phyloP scores from a whole-genome alignment of 2,888 invertebrate species.

The Terebella lapidaria region DNA sequence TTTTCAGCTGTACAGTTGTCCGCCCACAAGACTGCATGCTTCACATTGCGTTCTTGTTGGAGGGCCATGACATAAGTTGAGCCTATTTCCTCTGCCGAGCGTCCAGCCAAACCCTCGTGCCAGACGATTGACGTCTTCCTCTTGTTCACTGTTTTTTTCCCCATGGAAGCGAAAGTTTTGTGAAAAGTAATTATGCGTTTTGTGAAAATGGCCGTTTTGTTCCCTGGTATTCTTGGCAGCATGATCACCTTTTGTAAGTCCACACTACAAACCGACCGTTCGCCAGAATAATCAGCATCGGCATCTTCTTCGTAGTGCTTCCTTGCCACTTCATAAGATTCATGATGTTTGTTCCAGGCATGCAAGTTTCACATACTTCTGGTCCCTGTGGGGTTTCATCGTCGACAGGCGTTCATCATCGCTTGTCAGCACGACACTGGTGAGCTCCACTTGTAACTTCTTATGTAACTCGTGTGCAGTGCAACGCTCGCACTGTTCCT shows the following conservation, averaged over 20 bases:
- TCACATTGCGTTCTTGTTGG: not conserved
- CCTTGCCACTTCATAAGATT: too few species aligned
- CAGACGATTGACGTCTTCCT: not conserved
- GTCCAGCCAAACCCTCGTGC: not conserved
- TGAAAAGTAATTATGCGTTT: constrained; percentile 11
- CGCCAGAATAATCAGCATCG: not conserved
- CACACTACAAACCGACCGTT: constrained; percentile 10
- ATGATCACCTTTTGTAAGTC: constrained; percentile 22
- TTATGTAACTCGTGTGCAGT: too few species aligned
- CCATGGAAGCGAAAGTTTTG: constrained; percentile 15
- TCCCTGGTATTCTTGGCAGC: constrained; percentile 13
- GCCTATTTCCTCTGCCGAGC: not conserved
- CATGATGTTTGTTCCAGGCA: too few species aligned
- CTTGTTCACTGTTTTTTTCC: too few species aligned
- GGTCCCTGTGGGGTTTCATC: too few species aligned
- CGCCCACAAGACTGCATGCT: not conserved
- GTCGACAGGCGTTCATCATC: too few species aligned
- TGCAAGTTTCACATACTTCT: too few species aligned
- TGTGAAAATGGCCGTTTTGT: constrained; percentile 13
- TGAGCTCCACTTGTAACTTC: too few species aligned
- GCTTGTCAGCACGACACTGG: too few species aligned
- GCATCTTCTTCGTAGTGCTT: not conserved
- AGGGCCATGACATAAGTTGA: not conserved
- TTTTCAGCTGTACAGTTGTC: not conserved
- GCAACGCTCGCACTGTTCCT: constrained; percentile 18